Percentiles rank a stretch among this genome's conserved stretches.
Evolutionary conservation across 2,797 vertebrate genomes (phyloP).

Genomic region (Clamator glandarius): DNA sequence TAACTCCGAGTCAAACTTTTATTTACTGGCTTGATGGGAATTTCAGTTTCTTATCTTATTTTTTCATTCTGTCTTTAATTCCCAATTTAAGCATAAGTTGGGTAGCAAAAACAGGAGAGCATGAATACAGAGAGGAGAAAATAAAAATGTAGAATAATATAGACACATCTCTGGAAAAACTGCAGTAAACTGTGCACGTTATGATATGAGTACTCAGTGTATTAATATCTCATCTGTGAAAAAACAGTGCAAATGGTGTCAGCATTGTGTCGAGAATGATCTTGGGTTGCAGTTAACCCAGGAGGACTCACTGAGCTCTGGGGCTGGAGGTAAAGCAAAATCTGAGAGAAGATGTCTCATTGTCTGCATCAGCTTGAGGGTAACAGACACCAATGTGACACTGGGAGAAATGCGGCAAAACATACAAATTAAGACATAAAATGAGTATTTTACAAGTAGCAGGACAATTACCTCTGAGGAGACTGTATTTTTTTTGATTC

Average conservation of each 20-base stretch:
- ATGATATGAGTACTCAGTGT: neutral
- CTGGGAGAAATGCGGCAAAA: accelerated
- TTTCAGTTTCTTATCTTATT: neutral
- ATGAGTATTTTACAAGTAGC: neutral
- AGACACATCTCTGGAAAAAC: accelerated
- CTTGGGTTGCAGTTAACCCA: neutral
- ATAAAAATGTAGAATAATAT: neutral
- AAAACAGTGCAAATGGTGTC: neutral
- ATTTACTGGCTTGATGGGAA: neutral
- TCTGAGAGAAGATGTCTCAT: neutral
- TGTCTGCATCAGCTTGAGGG: neutral
- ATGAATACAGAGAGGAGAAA: neutral
- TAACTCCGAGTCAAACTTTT: neutral
- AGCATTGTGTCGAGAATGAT: neutral
- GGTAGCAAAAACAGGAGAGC: neutral
- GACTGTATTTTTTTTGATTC: neutral
- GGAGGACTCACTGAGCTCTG: neutral
- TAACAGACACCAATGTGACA: accelerated
- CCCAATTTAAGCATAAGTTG: neutral
- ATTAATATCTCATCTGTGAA: neutral
- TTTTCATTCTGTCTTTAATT: neutral
- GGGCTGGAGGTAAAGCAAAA: neutral
- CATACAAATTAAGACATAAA: neutral
- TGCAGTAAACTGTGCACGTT: accelerated
- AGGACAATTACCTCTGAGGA: neutral